Conservation (phyloP, 2,113 vertebrate species). For the Lepidothrix coronata region DNA sequence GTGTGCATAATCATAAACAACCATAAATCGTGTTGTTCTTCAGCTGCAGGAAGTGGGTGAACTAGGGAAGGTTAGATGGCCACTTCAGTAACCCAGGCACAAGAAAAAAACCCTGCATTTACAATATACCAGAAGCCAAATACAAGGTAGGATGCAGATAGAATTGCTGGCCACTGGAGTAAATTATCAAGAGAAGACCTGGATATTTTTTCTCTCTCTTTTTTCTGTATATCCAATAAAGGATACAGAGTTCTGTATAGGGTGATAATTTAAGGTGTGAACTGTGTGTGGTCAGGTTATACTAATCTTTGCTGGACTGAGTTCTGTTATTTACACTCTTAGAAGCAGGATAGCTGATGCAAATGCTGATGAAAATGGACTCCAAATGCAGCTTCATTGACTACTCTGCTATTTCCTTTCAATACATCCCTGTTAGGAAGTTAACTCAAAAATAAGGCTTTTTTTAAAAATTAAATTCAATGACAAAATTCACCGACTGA, state of each 20-base stretch:
- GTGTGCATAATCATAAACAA: neutral
- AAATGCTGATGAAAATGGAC: neutral
- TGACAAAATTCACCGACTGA: neutral
- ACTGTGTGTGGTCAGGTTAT: neutral
- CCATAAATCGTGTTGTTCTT: fast-evolving
- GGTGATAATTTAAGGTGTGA: neutral
- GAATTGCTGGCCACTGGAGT: neutral
- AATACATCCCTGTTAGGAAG: neutral
- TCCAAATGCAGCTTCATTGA: neutral
- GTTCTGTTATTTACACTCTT: neutral
- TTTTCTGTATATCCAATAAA: neutral
- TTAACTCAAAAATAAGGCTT: fast-evolving
- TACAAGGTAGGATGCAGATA: neutral
- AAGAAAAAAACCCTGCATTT: neutral
- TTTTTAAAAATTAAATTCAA: neutral
- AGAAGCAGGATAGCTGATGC: neutral
- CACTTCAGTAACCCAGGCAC: neutral
- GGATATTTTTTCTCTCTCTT: neutral
- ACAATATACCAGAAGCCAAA: neutral
- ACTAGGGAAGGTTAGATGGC: neutral
- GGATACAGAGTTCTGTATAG: neutral
- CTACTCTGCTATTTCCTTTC: neutral
- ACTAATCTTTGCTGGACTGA: neutral
- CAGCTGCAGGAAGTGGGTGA: neutral
- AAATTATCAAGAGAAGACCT: neutral